A percentile compares a stretch with the other conserved stretches of the same genome.
Conservation (phyloP, 2,113 vertebrate genomes). For the Gavialis gangeticus region DNA sequence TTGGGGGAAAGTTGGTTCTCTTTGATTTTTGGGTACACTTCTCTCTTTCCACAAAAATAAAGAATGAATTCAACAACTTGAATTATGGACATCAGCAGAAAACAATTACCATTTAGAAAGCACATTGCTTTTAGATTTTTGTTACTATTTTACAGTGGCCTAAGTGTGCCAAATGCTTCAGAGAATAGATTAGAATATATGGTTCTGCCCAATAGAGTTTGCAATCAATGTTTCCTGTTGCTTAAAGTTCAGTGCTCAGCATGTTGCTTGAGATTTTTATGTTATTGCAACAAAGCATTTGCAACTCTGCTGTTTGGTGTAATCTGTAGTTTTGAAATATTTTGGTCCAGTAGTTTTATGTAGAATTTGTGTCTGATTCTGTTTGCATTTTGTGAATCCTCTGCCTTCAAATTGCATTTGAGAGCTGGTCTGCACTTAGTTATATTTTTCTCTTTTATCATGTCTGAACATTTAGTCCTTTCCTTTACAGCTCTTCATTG, state of each 20-base stretch:
- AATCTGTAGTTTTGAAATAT: not conserved
- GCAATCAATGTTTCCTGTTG: not conserved
- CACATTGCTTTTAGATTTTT: not conserved
- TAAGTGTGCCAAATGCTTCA: not conserved
- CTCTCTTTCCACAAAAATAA: not conserved
- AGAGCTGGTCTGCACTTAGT: not conserved
- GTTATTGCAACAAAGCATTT: not conserved
- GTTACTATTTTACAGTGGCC: not conserved
- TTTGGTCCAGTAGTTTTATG: not conserved
- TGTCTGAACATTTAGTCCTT: not conserved
- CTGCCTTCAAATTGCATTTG: not conserved
- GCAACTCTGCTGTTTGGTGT: not conserved
- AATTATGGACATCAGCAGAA: not conserved
- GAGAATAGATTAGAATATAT: not conserved
- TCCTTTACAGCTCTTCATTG: conserved; percentile 1
- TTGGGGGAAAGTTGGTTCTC: not conserved
- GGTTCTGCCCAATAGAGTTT: not conserved
- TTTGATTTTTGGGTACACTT: not conserved
- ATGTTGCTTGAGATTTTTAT: not conserved
- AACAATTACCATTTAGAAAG: not conserved
- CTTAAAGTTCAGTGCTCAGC: not conserved
- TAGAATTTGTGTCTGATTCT: not conserved
- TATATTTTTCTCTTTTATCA: not conserved
- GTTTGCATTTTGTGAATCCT: not conserved
- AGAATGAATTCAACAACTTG: not conserved